Percentiles rank a stretch among this genome's conserved stretches.
Evolutionary conservation across 1,140 invertebrate genomes (phyloP).

Genomic region (Camponotus pennsylvanicus): DNA sequence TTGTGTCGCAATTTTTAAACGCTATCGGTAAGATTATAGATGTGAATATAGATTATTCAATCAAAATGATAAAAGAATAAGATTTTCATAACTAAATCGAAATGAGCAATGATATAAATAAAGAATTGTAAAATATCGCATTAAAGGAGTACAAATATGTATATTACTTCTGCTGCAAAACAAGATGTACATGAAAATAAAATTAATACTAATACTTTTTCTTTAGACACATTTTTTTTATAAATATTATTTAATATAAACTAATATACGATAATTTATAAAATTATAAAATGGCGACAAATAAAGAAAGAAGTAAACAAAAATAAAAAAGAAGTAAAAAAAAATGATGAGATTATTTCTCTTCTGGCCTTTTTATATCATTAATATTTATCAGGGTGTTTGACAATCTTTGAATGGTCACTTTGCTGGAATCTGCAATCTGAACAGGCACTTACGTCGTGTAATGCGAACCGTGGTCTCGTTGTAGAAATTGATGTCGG

Average conservation of each 20-base stretch:
- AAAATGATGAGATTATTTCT: background rate
- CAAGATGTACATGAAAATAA: background rate
- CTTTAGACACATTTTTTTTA: background rate
- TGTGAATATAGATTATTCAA: background rate
- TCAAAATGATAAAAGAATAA: background rate
- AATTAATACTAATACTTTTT: background rate
- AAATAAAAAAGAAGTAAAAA: background rate
- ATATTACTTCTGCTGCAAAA: background rate
- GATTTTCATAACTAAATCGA: background rate
- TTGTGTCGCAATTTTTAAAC: background rate
- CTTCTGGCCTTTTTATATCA: background rate
- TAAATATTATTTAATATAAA: background rate
- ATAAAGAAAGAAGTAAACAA: too few relatives aligned
- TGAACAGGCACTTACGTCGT: conserved; percentile 26
- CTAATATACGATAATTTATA: background rate
- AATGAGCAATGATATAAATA: background rate
- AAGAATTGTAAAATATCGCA: background rate
- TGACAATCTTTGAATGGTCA: conserved; percentile 6
- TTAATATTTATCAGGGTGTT: conserved; percentile 42
- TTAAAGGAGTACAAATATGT: background rate
- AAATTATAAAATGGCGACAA: background rate
- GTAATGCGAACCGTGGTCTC: conserved; percentile 28
- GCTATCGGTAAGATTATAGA: background rate
- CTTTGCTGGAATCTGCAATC: conserved; percentile 39
- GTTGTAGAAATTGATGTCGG: conserved; percentile 21